phyloP scores from a whole-genome alignment of 2,888 invertebrate species.

The Oxycera nigricornis region DNA sequence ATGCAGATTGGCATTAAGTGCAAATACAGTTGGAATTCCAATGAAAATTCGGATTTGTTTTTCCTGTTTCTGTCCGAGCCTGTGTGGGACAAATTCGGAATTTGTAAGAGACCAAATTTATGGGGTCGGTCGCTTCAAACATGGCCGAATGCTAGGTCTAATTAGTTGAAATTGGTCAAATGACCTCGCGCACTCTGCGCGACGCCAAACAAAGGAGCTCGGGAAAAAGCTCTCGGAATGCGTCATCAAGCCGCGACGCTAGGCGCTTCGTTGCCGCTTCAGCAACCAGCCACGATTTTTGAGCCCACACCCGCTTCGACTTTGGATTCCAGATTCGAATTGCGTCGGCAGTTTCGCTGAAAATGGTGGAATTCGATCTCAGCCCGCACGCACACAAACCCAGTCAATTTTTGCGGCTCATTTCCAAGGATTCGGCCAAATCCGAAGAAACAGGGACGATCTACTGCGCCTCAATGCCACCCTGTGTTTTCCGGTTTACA shows the following conservation, averaged over 20 bases:
- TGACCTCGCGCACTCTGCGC: conserved; percentile 12
- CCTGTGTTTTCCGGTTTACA: too few relatives aligned
- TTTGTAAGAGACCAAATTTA: background rate
- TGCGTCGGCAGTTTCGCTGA: conserved; percentile 2
- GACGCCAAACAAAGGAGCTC: conserved; percentile 22
- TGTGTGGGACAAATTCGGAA: background rate
- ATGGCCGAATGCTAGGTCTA: too few relatives aligned
- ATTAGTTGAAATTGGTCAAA: background rate
- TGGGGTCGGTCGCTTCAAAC: background rate
- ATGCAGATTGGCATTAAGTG: background rate
- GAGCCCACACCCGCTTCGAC: conserved; percentile 24
- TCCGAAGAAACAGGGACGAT: too few relatives aligned
- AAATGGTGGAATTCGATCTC: background rate
- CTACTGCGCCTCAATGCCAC: too few relatives aligned
- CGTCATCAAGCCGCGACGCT: background rate
- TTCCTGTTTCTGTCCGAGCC: background rate
- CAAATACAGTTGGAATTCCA: conserved; percentile 11
- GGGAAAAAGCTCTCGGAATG: conserved; percentile 11
- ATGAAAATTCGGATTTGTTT: conserved; percentile 8
- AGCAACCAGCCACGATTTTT: background rate
- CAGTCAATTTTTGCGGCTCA: too few relatives aligned
- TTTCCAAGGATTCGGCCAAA: too few relatives aligned
- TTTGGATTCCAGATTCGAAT: background rate
- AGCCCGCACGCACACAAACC: too few relatives aligned
- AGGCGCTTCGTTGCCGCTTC: background rate